Evolutionary conservation across 2,888 invertebrate species (phyloP), one percentile per base, ranked within the genome.

Genomic region (Macrophya alboannulata): DNA sequence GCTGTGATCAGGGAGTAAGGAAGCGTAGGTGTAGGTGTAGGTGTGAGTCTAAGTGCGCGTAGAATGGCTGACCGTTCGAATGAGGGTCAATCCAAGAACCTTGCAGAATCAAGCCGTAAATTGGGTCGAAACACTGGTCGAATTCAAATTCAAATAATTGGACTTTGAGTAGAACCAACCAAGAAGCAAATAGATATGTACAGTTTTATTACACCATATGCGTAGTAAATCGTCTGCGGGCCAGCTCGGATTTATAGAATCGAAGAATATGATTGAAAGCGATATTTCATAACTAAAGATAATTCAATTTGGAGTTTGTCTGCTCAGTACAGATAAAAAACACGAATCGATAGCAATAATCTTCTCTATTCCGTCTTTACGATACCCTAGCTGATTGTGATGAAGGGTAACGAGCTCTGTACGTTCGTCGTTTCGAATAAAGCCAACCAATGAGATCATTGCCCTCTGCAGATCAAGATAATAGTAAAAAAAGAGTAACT

Each of bases 1-100:
- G 25, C 72, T 74, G 21, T 74, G 43, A 43, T 74, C 45, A 86
- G 86, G 68, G 87, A 86, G 85, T 43, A 71, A 72, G 37, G 74
- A 72, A 51, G 76, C 55, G 84, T 59, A 21, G 65, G 45, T 25
- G 45, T 72, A 21, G 82, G 71, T 31, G 6, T 43, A 84, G 72
- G 59, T 25, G 37, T 74, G 71, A 40, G 83, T 45, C 84, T 43
- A 79, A 59, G 84, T 31, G 40, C 43, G 65, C 62, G 83, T 43
- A 40, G 72, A n/a, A 25, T 77, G 45, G 21, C 51, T 40, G 72
- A 25, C 72, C 72, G 6, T 21, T n/a, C 45, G 43, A 45, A 74
- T 12, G 55, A 77, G 51, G 77, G 55, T 77, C 31, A 77, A 77
- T 77, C 25, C 55, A 37, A 37, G 77, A 77, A 51, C 40, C 51